Evolutionary conservation across 2,888 invertebrate species (phyloP).

Genomic region (Cataglyphis altisquamis): DNA sequence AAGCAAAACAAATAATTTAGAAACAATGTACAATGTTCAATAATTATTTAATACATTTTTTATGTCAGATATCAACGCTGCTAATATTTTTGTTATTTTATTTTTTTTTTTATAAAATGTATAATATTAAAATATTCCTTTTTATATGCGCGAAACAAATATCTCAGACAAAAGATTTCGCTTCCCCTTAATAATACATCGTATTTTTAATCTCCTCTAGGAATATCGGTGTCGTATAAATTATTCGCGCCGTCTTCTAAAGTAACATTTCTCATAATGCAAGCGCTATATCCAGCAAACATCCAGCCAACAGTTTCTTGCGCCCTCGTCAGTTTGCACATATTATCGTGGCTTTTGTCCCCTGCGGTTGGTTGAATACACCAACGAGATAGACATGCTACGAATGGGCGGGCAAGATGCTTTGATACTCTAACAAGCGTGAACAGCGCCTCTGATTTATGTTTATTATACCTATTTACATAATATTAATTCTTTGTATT

Average conservation of each 20-base stretch:
- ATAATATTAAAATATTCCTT: not conserved
- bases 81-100: not conserved
- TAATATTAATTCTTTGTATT: constrained; percentile 51
- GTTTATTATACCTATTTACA: constrained; percentile 48
- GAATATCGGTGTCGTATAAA: constrained; percentile 46
- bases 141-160: not conserved
- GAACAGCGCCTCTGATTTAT: constrained; percentile 56
- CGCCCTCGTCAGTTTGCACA: constrained; percentile 62
- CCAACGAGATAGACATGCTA: constrained; percentile 72
- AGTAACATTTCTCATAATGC: constrained; percentile 63
- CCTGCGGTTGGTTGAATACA: constrained; percentile 63
- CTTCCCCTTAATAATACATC: not conserved
- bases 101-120: constrained; percentile 3
- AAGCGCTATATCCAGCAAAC: constrained; percentile 56
- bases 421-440: constrained; percentile 65
- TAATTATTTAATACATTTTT: constrained; percentile 30
- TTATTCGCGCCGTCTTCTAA: constrained; percentile 42
- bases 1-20: constrained; percentile 16
- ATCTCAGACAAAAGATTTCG: not conserved
- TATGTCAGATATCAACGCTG: constrained; percentile 1
- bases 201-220: constrained; percentile 49
- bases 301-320: constrained; percentile 66
- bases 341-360: constrained; percentile 71
- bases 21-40: not conserved
- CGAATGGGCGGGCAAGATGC: constrained; percentile 60